A percentile compares a stretch with the other conserved stretches of the same genome.
phyloP scores from a whole-genome alignment of 2,888 invertebrate species.

The Liposcelis brunnea region DNA sequence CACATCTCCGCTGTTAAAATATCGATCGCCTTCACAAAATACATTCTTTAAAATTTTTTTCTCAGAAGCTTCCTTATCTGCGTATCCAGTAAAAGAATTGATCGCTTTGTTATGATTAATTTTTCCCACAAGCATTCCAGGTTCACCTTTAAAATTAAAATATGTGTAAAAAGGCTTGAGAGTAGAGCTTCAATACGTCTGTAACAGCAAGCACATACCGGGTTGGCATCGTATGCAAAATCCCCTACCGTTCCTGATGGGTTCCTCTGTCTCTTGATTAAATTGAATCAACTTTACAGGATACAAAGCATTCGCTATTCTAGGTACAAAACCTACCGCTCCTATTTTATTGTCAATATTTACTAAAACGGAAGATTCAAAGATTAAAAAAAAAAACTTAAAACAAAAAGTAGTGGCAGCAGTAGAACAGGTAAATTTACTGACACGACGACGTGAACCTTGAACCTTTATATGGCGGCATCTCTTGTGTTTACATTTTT shows the following conservation, averaged over 20 bases:
- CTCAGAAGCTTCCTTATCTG: constrained; percentile 53
- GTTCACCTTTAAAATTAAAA: constrained; percentile 39
- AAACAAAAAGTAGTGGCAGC: too few species aligned
- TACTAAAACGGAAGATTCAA: constrained; percentile 29
- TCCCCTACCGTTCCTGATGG: constrained; percentile 37
- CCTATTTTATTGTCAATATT: constrained; percentile 46
- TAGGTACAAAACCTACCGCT: constrained; percentile 46
- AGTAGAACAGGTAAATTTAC: too few species aligned
- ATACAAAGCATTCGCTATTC: constrained; percentile 28
- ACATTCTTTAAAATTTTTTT: constrained; percentile 72
- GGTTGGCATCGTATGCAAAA: constrained; percentile 64
- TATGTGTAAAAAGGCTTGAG: background rate
- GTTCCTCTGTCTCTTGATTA: constrained; percentile 47
- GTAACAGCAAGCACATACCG: constrained; percentile 25
- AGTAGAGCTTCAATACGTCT: background rate
- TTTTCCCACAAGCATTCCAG: constrained; percentile 70
- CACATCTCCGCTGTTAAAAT: constrained; percentile 27
- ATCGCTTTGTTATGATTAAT: constrained; percentile 40
- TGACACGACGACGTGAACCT: too few species aligned
- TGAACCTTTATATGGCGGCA: too few species aligned
- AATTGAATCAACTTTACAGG: constrained; percentile 51
- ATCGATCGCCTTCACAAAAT: constrained; percentile 31
- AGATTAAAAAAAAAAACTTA: too few species aligned
- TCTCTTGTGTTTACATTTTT: too few species aligned
- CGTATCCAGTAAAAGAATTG: constrained; percentile 59